Percentiles rank a stretch among this genome's conserved stretches.
Evolutionary conservation across 2,797 vertebrate species (phyloP).

Genomic region (Sarcoramphus papa): DNA sequence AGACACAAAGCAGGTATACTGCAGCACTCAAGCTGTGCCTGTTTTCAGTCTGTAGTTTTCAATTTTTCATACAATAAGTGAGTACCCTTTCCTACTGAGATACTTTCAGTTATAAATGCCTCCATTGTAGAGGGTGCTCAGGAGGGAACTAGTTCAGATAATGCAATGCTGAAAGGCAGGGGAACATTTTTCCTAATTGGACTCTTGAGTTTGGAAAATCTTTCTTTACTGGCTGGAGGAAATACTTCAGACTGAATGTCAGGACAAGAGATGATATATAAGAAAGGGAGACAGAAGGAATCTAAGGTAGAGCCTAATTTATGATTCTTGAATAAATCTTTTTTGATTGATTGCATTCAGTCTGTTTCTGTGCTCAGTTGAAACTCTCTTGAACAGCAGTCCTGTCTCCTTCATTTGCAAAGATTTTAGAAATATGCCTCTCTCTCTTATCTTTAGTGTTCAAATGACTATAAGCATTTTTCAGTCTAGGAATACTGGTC

Average conservation of each 20-base stretch:
- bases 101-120: slow-evolving; percentile 68
- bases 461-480: slow-evolving; percentile 10
- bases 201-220: slow-evolving; percentile 74
- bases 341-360: slow-evolving; percentile 59
- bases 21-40: slow-evolving; percentile 68
- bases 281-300: slow-evolving; percentile 62
- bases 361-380: slow-evolving; percentile 26
- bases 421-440: slow-evolving; percentile 38
- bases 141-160: slow-evolving; percentile 66
- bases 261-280: slow-evolving; percentile 67
- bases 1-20: slow-evolving; percentile 65
- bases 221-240: slow-evolving; percentile 68
- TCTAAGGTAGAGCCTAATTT: slow-evolving; percentile 63
- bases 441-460: slow-evolving; percentile 28
- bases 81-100: slow-evolving; percentile 65
- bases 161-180: slow-evolving; percentile 64
- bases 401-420: slow-evolving; percentile 44
- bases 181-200: slow-evolving; percentile 77
- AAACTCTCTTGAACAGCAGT: slow-evolving; percentile 45
- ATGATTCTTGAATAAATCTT: slow-evolving; percentile 64
- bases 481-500: not conserved
- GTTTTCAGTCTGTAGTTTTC: slow-evolving; percentile 69
- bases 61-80: slow-evolving; percentile 69
- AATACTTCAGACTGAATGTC: slow-evolving; percentile 74
- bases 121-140: slow-evolving; percentile 70